Base-by-base conservation (phyloP, 1,140 invertebrate species). In the Coelopa frigida region DNA sequence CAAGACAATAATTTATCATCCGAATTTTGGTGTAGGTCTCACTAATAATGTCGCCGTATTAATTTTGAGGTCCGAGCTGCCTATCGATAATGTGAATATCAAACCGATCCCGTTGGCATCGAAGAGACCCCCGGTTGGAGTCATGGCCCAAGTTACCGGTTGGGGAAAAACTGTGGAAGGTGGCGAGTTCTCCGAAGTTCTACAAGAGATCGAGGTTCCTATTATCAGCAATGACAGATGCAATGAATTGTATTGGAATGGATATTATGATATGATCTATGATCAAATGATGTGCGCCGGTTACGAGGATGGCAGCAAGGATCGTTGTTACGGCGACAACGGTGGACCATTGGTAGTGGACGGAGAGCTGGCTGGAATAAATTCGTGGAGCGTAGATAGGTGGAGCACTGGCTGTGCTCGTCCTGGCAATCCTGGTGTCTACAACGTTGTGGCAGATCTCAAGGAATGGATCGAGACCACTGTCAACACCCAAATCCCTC, bases 301-400 rank as follows among this genome's bases (percentile, higher is more conserved):
- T 18, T 14, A 8, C 18, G 6, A 12, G 24, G 12, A 10, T 18
- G 39, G 45, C 24, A 40, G 49, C 11, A 23, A 27, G 2, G 49
- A 51, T 44, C 33, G 39, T 17, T 51, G 49, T 33, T 21, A 42
- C 27, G 33, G 39, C 14, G 49, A 51, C 44, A 47, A 44, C 7
- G 49, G 49, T 44, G 49, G 49, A 5, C 49, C 49, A 12, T 38
- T 51, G 21, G 41, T 48, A 12, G 22, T 15, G 12, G 41, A 47
- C 11, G 12, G 11, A 2, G 35, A 26, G 14, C 32, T 48, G 15
- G 29, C 46, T 12, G 81, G 81, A 36, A 77, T 82, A 22, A 80
- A 83, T 2, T 46, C 45, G 5, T 53, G 44, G 22, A 36, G 44
- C 15, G 31, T 45, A n/a, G n/a, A n/a, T n/a, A n/a, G n/a, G 5